Evolutionary conservation across 2,113 vertebrate genomes (phyloP), one percentile per base, ranked within the genome.

Genomic region (Rana temporaria): DNA sequence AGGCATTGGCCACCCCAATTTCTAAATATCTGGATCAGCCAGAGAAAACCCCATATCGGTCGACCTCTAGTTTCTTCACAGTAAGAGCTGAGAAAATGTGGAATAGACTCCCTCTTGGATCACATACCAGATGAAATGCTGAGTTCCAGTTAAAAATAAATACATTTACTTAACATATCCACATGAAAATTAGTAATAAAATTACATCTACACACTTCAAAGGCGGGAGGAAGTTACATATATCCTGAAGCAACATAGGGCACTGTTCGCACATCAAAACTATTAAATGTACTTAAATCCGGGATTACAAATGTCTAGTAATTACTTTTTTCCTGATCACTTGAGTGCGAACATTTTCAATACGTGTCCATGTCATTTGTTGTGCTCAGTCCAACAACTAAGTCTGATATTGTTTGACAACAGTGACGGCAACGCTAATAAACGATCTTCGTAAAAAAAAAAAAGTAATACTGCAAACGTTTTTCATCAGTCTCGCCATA

Each of bases 181-280:
- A 66, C 64, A 34, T 34, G 26, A 7, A 38, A 66, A 12, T 22
- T 6, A 75, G 53, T 32, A 75, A 59, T 75, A n/a, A 75, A 75
- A 75, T 62, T 42, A 75, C 56, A 60, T 75, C 56, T 15, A 38
- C 56, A 9, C 32, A 75, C 72, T 75, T 62, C 72, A 75, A 75
- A 75, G 72, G 20, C 32, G 42, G 15, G 20, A 63, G 24, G 30
- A 60, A 42, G 14, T 20, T 62, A 34, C 56, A 4, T 16, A 38
- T 75, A 24, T 62, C 72, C 56, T 75, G 38, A 22, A 60, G 72
- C 72, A 38, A 26, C 16, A 6, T 16, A 34, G 57, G 72, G 32
- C 30, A 20, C 15, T 20, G n/a, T 60, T 71, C 24, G 55, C 71
- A 74, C 71, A 75, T 75, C 19, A 75, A 75, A 74, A 34, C 56